phyloP scores from a whole-genome alignment of 2,888 invertebrate species.

The Lapara coniferarum region DNA sequence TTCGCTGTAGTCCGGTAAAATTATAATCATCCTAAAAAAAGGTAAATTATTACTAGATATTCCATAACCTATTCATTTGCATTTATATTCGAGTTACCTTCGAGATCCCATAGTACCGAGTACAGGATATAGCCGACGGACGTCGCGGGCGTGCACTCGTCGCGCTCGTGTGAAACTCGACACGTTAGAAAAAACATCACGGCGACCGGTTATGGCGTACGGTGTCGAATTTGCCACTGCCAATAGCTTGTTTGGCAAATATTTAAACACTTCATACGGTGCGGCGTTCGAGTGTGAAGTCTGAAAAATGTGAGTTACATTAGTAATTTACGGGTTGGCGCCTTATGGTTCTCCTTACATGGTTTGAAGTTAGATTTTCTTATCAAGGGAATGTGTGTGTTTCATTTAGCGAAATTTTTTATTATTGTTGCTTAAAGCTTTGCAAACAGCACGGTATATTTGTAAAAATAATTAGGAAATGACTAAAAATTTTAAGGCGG shows the following conservation, averaged over 20 bases:
- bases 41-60: too few relatives aligned
- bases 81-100: not conserved
- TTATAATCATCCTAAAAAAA: too few relatives aligned
- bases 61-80: not conserved
- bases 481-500: not conserved
- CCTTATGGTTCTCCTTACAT: not conserved
- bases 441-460: not conserved
- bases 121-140: slow-evolving; percentile 34
- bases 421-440: not conserved
- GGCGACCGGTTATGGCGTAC: slow-evolving; percentile 47
- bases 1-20: not conserved
- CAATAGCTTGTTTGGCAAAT: slow-evolving; percentile 33
- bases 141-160: slow-evolving; percentile 50
- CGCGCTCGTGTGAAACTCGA: slow-evolving; percentile 57
- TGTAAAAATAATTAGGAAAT: not conserved
- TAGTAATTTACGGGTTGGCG: slow-evolving; percentile 6
- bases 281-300: not conserved
- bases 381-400: not conserved
- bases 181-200: slow-evolving; percentile 51
- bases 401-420: not conserved
- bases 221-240: slow-evolving; percentile 50
- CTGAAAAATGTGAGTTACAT: not conserved
- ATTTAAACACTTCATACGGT: slow-evolving; percentile 13
- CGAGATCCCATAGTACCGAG: slow-evolving; percentile 17
- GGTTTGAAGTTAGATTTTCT: not conserved